phyloP scores from a whole-genome alignment of 2,888 invertebrate genomes.

The Pollenia angustigena region DNA sequence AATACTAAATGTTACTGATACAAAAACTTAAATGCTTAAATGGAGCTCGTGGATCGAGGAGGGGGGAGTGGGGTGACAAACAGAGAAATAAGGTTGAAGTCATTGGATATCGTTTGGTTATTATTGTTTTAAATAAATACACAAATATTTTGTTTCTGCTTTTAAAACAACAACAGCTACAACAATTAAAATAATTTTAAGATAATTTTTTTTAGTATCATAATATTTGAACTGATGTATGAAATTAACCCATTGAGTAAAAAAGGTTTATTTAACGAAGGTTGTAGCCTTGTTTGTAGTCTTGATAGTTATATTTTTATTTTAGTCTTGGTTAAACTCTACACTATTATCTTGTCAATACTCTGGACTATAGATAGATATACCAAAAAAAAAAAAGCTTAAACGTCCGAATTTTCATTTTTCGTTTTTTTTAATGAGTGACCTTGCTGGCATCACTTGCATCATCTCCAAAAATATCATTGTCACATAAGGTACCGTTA shows the following conservation, averaged over 20 bases:
- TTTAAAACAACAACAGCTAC: slow-evolving; percentile 38
- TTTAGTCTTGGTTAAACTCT: neutral
- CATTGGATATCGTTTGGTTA: slow-evolving; percentile 69
- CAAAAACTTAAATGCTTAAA: neutral
- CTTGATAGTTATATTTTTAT: neutral
- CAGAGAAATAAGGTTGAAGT: slow-evolving; percentile 63
- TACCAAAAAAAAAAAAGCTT: no score
- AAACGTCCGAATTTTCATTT: no score
- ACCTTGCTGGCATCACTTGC: no score
- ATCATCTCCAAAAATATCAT: no score
- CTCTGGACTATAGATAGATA: no score
- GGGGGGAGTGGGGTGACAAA: neutral
- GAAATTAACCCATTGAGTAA: slow-evolving; percentile 35
- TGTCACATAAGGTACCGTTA: no score
- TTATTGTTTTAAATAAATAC: slow-evolving; percentile 61
- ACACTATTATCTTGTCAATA: no score
- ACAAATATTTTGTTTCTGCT: slow-evolving; percentile 38
- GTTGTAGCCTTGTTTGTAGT: neutral
- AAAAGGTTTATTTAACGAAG: neutral
- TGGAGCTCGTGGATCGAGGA: no score
- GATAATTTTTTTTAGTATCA: slow-evolving; percentile 31
- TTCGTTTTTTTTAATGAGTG: no score
- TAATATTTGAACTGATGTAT: slow-evolving; percentile 46
- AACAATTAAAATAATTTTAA: slow-evolving; percentile 25
- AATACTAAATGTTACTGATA: slow-evolving; percentile 18